A percentile compares a stretch with the other conserved stretches of the same genome.
These are phyloP conservation scores for Pentalonia nigronervosa DNA, from an alignment of 1,140 invertebrate species.

Conservation along the genomic window DNA sequence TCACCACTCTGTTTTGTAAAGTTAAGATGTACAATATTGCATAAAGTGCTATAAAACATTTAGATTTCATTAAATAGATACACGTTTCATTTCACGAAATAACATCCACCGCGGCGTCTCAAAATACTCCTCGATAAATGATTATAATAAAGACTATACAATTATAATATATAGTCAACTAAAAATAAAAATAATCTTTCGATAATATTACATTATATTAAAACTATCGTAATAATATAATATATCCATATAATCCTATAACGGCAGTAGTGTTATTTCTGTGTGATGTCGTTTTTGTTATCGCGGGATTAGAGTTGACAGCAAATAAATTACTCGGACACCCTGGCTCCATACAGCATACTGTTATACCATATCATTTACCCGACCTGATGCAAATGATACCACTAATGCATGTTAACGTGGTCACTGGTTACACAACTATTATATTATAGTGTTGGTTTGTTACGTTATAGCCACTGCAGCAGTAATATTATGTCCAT, in stretches of 20 bases:
- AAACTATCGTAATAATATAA: neutral
- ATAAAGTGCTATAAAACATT: no score
- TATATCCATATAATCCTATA: neutral
- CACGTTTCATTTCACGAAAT: neutral
- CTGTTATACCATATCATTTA: neutral
- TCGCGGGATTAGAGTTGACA: neutral
- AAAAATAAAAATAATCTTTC: no score
- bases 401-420: neutral
- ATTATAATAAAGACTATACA: neutral
- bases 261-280: neutral
- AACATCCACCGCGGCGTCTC: neutral
- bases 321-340: neutral
- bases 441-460: neutral
- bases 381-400: neutral
- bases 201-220: no score
- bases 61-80: neutral
- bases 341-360: neutral
- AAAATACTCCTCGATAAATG: neutral
- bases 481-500: neutral
- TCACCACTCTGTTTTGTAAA: no score
- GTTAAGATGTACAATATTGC: no score
- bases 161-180: neutral
- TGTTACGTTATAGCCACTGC: neutral
- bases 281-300: neutral
- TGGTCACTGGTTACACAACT: neutral